phyloP scores from a whole-genome alignment of 2,797 vertebrate genomes.

The Xenops minutus region DNA sequence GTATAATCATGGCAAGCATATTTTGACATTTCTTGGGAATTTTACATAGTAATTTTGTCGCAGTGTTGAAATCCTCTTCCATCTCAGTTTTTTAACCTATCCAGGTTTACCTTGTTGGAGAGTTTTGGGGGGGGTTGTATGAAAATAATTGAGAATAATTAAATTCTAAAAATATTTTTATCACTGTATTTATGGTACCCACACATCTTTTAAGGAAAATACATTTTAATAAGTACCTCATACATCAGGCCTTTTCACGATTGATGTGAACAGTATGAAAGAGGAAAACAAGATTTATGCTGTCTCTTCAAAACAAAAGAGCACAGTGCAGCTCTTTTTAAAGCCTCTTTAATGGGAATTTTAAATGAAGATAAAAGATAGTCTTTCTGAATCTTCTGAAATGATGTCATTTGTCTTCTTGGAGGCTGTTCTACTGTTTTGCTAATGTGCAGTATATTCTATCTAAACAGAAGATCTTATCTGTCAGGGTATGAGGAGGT shows the following conservation, averaged over 20 bases:
- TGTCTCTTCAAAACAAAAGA: conserved; percentile 20
- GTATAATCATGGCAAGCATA: not conserved
- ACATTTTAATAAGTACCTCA: not conserved
- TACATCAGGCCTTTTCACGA: not conserved
- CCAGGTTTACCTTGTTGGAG: not conserved
- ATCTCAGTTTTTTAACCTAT: not conserved
- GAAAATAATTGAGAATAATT: not conserved
- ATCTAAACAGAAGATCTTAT: not conserved
- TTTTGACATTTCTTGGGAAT: not conserved
- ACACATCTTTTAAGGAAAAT: not conserved
- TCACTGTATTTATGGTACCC: not conserved
- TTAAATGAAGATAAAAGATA: conserved; percentile 16
- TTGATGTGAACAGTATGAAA: not conserved
- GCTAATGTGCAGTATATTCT: not conserved
- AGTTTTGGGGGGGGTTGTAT: accelerated
- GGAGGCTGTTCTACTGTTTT: not conserved
- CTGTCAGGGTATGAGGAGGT: not conserved
- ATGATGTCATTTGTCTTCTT: conserved; percentile 24
- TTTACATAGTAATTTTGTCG: not conserved
- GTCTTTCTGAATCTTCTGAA: conserved; percentile 27
- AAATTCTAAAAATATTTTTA: not conserved
- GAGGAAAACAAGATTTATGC: conserved; percentile 27
- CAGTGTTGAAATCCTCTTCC: not conserved
- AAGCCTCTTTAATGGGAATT: conserved; percentile 10
- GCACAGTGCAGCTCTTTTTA: not conserved